phyloP scores from a whole-genome alignment of 2,113 vertebrate genomes.

The Antennarius striatus region DNA sequence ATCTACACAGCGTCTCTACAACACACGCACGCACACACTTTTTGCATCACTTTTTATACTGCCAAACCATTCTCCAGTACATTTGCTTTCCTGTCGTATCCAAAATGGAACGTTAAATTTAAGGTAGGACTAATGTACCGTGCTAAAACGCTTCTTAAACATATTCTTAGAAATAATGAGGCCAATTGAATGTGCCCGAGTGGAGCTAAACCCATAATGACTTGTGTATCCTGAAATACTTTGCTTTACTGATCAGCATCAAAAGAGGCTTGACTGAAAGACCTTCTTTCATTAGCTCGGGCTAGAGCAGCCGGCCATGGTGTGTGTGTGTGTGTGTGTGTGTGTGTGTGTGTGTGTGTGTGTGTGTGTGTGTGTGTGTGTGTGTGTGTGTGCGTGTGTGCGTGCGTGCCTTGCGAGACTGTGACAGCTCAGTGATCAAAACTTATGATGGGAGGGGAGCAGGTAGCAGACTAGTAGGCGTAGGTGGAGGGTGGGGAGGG shows the following conservation, averaged over 20 bases:
- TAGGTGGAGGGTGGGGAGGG: too few species aligned
- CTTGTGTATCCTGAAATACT: conserved; percentile 73
- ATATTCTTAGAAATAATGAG: conserved; percentile 54
- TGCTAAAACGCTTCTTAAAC: conserved; percentile 36
- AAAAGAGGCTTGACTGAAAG: conserved; percentile 80
- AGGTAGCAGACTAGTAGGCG: conserved; percentile 47
- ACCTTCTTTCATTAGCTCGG: conserved; percentile 76
- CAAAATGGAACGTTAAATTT: not conserved
- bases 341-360: conserved; percentile 19
- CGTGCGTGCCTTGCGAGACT: conserved; percentile 47
- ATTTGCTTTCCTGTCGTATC: conserved; percentile 22
- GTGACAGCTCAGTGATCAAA: conserved; percentile 93
- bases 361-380: conserved; percentile 29
- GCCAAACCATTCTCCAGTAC: conserved; percentile 6
- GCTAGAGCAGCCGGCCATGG: conserved; percentile 41
- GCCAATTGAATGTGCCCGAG: conserved; percentile 63
- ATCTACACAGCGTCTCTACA: conserved; percentile 42
- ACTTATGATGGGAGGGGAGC: conserved; percentile 68
- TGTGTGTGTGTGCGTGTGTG: conserved; percentile 22
- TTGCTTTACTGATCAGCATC: conserved; percentile 74
- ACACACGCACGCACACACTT: conserved; percentile 9
- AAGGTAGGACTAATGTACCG: conserved; percentile 27
- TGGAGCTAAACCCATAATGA: conserved; percentile 66
- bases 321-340: not conserved
- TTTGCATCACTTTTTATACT: conserved; percentile 36